Base-by-base conservation (phyloP, 2,888 invertebrate species). In the Coleophora deauratella region DNA sequence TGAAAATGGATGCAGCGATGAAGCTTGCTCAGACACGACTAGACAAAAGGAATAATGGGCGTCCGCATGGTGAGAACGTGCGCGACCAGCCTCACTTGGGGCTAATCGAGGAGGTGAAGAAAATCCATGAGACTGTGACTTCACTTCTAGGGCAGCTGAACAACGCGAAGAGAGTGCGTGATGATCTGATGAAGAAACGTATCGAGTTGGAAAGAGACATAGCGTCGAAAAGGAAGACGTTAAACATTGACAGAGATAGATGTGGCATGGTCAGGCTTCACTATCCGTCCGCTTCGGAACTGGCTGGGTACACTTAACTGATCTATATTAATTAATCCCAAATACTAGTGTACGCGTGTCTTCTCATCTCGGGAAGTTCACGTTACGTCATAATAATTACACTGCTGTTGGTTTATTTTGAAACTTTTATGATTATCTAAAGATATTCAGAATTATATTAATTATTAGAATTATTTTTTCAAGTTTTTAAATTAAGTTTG, bases 11-110 rank as follows among this genome's bases (percentile, higher is more conserved):
- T 66, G 87, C 90, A 11, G 91, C 94, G 2, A 91, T 96, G 90
- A 96, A 96, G 70, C 89, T 95, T 34, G 94, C 94, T 1, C 96
- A 97, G 72, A 95, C 96, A 0, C 89, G 97, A 46, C 87, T 97
- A 44, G 91, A 94, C 59, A 92, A 93, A 66, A 87, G 96, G 47
- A 87, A 90, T 35, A 82, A 80, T 45, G 87, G 86, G 66, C 87
- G 97, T 33, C 93, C 93, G 2, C 91, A 94, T 45, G 93, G 94
- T 2, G 97, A 97, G 70, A 91, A 90, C 59, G 95, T 95, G 47
- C 87, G 95, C 40, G 97, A 97, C 70, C 88, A 88, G 36, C 90
- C 93, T 11, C 96, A 96, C 72, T 87, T 91, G 57, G 91, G 90
- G 10, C 71, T 94, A 27, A 87, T 93, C 27, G 91, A 93, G 37